phyloP scores from a whole-genome alignment of 2,113 vertebrate species.

The Microtus oregoni region DNA sequence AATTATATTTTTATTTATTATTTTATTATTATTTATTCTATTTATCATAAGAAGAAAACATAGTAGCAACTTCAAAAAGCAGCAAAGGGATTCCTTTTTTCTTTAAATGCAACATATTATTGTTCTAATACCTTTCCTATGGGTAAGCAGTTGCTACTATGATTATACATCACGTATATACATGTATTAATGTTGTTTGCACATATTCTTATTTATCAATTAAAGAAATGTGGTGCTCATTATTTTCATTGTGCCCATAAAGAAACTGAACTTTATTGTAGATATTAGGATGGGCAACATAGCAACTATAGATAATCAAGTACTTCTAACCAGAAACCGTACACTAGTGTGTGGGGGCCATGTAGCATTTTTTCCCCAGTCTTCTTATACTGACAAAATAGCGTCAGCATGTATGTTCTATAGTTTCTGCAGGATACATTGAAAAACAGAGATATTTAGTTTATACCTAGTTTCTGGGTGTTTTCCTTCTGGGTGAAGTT shows the following conservation, averaged over 20 bases:
- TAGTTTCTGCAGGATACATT: not conserved
- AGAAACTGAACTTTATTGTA: not conserved
- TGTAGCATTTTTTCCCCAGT: not conserved
- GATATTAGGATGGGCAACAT: slow-evolving; percentile 24
- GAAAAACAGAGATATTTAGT: not conserved
- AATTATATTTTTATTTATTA: too few species aligned
- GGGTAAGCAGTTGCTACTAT: not conserved
- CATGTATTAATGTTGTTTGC: not conserved
- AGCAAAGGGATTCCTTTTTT: not conserved
- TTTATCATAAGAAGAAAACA: too few species aligned
- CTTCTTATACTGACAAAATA: slow-evolving; percentile 40
- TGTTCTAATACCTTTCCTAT: not conserved
- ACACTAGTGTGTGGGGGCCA: not conserved
- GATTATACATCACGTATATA: not conserved
- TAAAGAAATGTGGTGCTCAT: not conserved
- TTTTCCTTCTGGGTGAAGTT: slow-evolving; percentile 4
- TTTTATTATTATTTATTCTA: too few species aligned
- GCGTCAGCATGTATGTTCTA: not conserved
- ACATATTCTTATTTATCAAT: not conserved
- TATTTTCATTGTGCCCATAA: not conserved
- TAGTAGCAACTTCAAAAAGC: not conserved
- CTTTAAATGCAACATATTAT: not conserved
- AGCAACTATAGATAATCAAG: slow-evolving; percentile 33
- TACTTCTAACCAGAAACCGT: not conserved
- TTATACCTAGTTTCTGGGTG: not conserved